Percentiles rank a stretch among this genome's conserved stretches.
Conservation (phyloP, 1,140 invertebrate genomes). For the Nasonia giraulti region DNA sequence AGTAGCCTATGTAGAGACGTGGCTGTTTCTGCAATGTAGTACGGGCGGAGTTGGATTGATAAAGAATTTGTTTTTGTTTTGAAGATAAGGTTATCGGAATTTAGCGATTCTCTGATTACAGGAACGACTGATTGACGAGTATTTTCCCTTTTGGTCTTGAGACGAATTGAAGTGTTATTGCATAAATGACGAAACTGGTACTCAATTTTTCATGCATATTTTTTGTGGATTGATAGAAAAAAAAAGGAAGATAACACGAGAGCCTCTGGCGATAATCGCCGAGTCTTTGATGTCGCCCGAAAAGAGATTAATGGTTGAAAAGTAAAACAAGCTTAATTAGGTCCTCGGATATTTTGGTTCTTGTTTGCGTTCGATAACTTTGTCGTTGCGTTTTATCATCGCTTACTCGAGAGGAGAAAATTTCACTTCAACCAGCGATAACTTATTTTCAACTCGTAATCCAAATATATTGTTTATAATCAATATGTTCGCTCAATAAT, state of each 20-base stretch:
- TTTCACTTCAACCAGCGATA: background rate
- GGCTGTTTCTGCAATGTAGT: background rate
- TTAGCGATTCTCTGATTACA: too few relatives aligned
- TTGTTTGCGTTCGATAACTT: too few relatives aligned
- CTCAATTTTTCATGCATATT: too few relatives aligned
- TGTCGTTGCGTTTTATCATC: background rate
- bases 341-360: too few relatives aligned
- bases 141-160: background rate
- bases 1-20: background rate
- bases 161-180: background rate
- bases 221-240: too few relatives aligned
- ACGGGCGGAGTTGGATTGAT: too few relatives aligned
- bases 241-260: conserved; percentile 1
- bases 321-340: background rate
- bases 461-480: background rate
- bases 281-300: conserved; percentile 39
- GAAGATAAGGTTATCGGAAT: too few relatives aligned
- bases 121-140: too few relatives aligned
- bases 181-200: background rate
- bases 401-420: background rate
- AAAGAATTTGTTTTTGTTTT: too few relatives aligned
- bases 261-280: background rate
- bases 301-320: background rate
- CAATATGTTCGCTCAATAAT: background rate
- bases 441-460: background rate